Evolutionary conservation across 1,140 invertebrate species (phyloP).

Genomic region (Trachymyrmex septentrionalis): DNA sequence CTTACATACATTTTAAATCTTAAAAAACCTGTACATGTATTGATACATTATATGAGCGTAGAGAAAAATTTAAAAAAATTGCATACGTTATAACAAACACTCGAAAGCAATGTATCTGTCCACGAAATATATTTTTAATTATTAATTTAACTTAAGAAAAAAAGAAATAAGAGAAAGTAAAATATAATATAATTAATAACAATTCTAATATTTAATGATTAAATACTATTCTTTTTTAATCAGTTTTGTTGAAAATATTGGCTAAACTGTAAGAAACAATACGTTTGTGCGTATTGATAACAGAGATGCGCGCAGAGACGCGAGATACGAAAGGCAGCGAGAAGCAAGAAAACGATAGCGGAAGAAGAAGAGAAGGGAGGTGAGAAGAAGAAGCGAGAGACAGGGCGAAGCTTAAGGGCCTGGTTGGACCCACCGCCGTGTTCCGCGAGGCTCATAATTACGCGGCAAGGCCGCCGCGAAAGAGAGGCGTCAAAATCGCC

Average conservation of each 20-base stretch:
- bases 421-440: constrained; percentile 85
- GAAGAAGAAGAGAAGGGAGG: constrained; percentile 50
- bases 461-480: constrained; percentile 80
- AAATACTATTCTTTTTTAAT: background rate
- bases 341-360: constrained; percentile 36
- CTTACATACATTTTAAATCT: no score
- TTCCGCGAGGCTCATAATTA: constrained; percentile 86
- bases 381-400: constrained; percentile 52
- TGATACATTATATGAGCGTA: no score
- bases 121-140: background rate
- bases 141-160: background rate
- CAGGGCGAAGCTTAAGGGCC: constrained; percentile 65
- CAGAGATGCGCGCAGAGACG: background rate
- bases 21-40: no score
- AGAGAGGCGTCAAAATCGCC: constrained; percentile 82
- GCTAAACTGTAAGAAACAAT: background rate
- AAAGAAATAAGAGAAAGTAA: background rate
- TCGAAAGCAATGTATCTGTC: background rate
- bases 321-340: background rate
- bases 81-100: background rate
- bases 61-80: no score
- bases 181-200: background rate
- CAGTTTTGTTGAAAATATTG: background rate
- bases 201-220: background rate
- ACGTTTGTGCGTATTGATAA: constrained; percentile 21